A percentile compares a stretch with the other conserved stretches of the same genome.
Conservation (phyloP, 2,113 vertebrate genomes). For the Alosa alosa region DNA sequence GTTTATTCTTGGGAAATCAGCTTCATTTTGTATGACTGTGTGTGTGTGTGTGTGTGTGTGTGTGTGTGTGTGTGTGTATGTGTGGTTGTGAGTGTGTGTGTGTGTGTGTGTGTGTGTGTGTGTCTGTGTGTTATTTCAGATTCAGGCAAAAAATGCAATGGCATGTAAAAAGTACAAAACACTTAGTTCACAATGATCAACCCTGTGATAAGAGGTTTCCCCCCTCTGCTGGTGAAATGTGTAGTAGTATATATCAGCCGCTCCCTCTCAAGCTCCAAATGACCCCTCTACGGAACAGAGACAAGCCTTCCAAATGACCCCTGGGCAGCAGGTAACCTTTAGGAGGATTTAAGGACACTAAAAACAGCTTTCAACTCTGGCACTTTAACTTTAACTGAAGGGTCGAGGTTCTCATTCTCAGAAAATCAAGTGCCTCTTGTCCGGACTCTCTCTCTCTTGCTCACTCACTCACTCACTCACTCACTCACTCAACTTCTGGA, state of each 20-base stretch:
- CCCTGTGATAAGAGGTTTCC: background rate
- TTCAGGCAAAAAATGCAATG: background rate
- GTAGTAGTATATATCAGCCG: background rate
- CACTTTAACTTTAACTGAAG: conserved; percentile 17
- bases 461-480: background rate
- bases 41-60: background rate
- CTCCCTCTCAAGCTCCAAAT: background rate
- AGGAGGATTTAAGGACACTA: conserved; percentile 27
- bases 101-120: background rate
- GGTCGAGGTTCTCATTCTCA: conserved; percentile 9
- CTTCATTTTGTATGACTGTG: conserved; percentile 41
- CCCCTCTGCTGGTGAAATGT: background rate
- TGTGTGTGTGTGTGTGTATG: background rate
- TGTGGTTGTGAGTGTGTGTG: background rate
- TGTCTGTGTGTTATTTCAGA: background rate
- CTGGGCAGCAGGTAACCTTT: conserved; percentile 34
- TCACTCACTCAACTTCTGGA: background rate
- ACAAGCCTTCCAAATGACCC: background rate
- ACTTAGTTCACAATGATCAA: background rate
- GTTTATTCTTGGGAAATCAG: conserved; percentile 47
- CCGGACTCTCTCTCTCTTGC: background rate
- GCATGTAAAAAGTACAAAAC: background rate
- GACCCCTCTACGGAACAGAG: background rate
- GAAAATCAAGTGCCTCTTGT: background rate
- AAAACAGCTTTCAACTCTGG: background rate